Evolutionary conservation across 2,797 vertebrate species (phyloP).

Genomic region (Artibeus lituratus): DNA sequence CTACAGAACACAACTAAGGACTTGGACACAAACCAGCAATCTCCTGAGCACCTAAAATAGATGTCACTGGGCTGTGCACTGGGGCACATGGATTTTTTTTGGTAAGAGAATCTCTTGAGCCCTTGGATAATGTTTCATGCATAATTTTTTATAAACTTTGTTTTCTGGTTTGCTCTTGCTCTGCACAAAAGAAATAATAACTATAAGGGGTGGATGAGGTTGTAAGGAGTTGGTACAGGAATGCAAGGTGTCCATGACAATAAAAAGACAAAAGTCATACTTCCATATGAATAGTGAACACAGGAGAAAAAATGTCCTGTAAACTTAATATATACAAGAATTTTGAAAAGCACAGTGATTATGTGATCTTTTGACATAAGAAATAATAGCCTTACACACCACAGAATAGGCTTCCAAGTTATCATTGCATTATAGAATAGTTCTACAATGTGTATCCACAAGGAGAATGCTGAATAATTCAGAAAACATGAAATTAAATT

Average conservation of each 20-base stretch:
- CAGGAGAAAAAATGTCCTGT: background rate
- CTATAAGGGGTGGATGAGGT: background rate
- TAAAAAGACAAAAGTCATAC: background rate
- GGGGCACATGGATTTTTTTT: background rate
- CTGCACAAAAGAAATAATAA: background rate
- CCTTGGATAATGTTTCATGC: background rate
- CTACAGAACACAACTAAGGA: conserved; percentile 54
- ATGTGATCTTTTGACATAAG: background rate
- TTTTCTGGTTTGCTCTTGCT: background rate
- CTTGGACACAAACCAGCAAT: conserved; percentile 39
- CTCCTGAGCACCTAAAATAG: conserved; percentile 62
- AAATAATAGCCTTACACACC: background rate
- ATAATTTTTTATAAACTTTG: background rate
- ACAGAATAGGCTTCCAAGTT: background rate
- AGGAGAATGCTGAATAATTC: background rate
- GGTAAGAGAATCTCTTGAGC: background rate
- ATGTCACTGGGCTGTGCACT: background rate
- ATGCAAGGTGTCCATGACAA: background rate
- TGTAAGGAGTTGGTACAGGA: background rate
- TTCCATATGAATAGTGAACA: background rate
- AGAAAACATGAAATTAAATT: background rate
- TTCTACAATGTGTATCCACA: background rate
- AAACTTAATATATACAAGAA: background rate
- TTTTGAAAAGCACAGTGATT: background rate
- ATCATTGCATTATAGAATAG: background rate